phyloP scores from a whole-genome alignment of 2,113 vertebrate species.

The Balaeniceps rex region DNA sequence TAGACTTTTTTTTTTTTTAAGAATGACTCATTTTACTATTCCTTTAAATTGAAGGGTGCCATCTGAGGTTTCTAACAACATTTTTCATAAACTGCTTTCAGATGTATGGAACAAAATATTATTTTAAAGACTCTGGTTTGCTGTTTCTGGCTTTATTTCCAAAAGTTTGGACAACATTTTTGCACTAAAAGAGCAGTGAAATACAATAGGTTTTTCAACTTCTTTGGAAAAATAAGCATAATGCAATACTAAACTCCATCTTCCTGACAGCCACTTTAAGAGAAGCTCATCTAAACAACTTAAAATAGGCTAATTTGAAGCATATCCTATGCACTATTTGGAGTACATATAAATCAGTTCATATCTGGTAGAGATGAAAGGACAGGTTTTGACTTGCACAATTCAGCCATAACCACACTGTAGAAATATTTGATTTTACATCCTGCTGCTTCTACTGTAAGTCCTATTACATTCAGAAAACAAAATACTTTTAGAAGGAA shows the following conservation, averaged over 20 bases:
- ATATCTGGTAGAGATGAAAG: neutral
- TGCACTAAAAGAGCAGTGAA: neutral
- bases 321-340: neutral
- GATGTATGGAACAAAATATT: neutral
- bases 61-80: neutral
- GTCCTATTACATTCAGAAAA: neutral
- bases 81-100: conserved; percentile 36
- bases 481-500: neutral
- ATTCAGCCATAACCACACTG: neutral
- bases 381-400: neutral
- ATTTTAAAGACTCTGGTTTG: neutral
- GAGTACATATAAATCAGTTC: neutral
- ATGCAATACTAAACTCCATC: neutral
- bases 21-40: neutral
- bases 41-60: conserved; percentile 19
- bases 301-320: neutral
- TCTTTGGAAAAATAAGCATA: neutral
- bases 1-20: neutral
- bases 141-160: conserved; percentile 25
- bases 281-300: neutral
- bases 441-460: neutral
- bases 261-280: neutral
- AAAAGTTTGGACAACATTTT: neutral
- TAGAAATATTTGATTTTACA: neutral
- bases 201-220: neutral